Conservation (phyloP, 2,888 invertebrate species). For the Clusia tigrina region DNA sequence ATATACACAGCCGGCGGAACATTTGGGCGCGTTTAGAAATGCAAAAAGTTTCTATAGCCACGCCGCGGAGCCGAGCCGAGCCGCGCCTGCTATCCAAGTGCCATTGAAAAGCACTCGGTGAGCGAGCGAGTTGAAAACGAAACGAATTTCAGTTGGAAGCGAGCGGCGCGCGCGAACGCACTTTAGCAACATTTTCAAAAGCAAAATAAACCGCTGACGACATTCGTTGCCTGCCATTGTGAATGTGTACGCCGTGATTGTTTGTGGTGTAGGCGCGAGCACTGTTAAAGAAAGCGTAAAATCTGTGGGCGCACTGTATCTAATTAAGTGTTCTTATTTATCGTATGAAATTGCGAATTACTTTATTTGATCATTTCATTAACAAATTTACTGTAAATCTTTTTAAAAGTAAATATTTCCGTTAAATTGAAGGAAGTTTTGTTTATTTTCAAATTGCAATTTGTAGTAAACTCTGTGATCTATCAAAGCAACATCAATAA, state of each 20-base stretch:
- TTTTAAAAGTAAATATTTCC: no score
- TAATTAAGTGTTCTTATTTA: background rate
- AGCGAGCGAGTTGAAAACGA: conserved; percentile 7
- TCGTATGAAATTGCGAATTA: no score
- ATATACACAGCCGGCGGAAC: background rate
- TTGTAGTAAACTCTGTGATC: no score
- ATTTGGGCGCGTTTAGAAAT: background rate
- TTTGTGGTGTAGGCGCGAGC: background rate
- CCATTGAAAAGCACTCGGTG: conserved; percentile 3
- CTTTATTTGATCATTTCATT: no score
- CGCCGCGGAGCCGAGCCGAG: background rate
- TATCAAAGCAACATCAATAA: no score
- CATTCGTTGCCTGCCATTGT: conserved; percentile 25
- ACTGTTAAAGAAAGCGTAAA: background rate
- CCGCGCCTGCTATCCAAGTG: background rate
- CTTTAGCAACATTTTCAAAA: conserved; percentile 31
- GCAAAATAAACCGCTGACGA: conserved; percentile 40
- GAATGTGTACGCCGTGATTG: background rate
- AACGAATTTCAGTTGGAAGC: conserved; percentile 42
- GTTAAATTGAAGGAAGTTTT: no score
- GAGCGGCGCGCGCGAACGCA: conserved; percentile 51
- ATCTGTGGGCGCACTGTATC: background rate
- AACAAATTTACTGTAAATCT: no score
- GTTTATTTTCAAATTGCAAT: no score
- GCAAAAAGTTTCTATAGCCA: background rate